Evolutionary conservation across 2,113 vertebrate genomes (phyloP), one percentile per base, ranked within the genome.

Genomic region (Kryptolebias marmoratus): DNA sequence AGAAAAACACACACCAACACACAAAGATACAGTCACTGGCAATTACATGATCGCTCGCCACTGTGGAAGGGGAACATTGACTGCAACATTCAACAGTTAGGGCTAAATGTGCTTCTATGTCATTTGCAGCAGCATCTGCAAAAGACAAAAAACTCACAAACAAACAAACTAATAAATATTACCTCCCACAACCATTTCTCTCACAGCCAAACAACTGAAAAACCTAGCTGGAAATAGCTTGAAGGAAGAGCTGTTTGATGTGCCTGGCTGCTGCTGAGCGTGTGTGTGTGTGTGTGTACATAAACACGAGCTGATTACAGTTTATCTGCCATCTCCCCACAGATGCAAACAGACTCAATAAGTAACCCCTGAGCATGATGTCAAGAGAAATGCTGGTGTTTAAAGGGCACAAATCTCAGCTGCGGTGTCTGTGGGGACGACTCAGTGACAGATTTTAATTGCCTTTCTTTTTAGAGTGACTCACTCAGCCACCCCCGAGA

Each of bases 171-270:
- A 77, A 68, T 39, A 32, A 15, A 42, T 61, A 18, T 2, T 18
- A 60, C 5, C 39, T 42, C 39, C 8, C 8, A 53, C 80, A 80
- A 65, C 48, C 4, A 2, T 32, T 31, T 66, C 39, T 79, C 54
- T 39, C 42, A 14, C 7, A 30, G 54, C 52, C 73, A 62, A 77
- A 85, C 71, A 85, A 83, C 82, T 45, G 77, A 78, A 65, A 74
- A 60, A 39, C 28, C 47, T 22, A 10, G 50, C 62, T 80, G 27
- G 27, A 70, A 72, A 68, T 76, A 50, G 64, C 82, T 87, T 49
- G 64, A 68, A 79, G 81, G 71, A 53, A 72, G 59, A 65, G 52
- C 76, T 66, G 77, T 86, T 79, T 87, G 78, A 87, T 84, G 76
- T 72, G 45, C 68, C 36, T 81, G 72, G 80, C 67, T 71, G 45